These are phyloP conservation scores for Brachyptera risi DNA, from an alignment of 2,888 invertebrate genomes.

Conservation along the genomic window DNA sequence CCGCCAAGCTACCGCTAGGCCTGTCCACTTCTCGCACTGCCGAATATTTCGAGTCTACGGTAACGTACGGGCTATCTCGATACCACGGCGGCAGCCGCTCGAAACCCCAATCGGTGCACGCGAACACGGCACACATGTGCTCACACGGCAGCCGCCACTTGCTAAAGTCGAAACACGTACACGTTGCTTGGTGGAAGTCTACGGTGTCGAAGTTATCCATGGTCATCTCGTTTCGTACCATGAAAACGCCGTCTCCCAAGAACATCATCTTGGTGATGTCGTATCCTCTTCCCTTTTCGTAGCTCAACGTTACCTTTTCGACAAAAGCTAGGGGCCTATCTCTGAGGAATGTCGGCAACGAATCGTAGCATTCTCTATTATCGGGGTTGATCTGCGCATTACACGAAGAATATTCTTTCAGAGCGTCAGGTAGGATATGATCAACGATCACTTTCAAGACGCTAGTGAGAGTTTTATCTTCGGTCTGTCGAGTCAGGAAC, in stretches of 20 bases:
- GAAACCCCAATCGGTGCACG: not conserved
- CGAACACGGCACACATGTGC: slow-evolving; percentile 20
- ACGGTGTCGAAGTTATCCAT: not conserved
- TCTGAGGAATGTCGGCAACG: not conserved
- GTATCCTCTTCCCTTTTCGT: not conserved
- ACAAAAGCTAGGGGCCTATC: slow-evolving; percentile 1
- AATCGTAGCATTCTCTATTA: not conserved
- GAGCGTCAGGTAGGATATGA: not conserved
- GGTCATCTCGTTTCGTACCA: not conserved
- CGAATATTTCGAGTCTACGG: not conserved
- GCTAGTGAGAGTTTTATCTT: slow-evolving; percentile 4
- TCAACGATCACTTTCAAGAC: not conserved
- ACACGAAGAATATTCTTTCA: not conserved
- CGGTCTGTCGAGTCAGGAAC: not conserved
- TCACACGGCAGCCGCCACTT: slow-evolving; percentile 2
- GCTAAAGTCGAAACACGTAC: slow-evolving; percentile 8
- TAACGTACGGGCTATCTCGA: slow-evolving; percentile 1
- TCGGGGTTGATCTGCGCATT: not conserved
- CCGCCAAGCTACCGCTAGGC: too few relatives aligned
- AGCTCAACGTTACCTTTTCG: not conserved
- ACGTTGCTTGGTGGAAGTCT: slow-evolving; percentile 4
- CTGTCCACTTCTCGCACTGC: too few relatives aligned
- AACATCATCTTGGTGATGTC: not conserved
- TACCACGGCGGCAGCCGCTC: not conserved
- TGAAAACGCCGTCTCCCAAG: slow-evolving; percentile 8